Percentiles rank a stretch among this genome's conserved stretches.
Evolutionary conservation across 2,888 invertebrate species (phyloP).

Genomic region (Stenchaetothrips biformis): DNA sequence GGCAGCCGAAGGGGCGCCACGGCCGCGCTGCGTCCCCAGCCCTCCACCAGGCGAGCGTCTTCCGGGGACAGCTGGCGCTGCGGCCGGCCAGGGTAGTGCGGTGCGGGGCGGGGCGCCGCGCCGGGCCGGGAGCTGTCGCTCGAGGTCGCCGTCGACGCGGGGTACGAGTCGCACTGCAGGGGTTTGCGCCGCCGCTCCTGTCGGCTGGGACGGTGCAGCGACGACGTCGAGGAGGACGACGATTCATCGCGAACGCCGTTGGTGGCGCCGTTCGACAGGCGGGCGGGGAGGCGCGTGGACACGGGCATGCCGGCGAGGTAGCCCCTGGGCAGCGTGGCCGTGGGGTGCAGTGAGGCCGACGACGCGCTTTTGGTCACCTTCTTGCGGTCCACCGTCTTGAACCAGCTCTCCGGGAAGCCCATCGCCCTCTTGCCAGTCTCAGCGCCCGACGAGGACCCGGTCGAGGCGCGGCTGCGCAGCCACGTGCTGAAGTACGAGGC

Average conservation of each 20-base stretch:
- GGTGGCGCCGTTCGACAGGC: background rate
- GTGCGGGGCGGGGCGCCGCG: no score
- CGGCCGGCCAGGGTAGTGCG: background rate
- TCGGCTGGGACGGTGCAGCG: background rate
- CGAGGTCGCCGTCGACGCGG: background rate
- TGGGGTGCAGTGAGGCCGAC: background rate
- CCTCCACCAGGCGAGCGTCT: conserved; percentile 14
- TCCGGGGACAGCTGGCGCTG: conserved; percentile 14
- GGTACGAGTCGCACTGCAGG: background rate
- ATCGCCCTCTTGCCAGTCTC: background rate
- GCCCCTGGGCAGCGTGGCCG: conserved; percentile 1
- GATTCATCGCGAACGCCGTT: background rate
- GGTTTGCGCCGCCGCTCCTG: background rate
- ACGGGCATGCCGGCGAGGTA: background rate
- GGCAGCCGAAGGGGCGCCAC: conserved; percentile 32
- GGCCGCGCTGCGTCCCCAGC: conserved; percentile 26
- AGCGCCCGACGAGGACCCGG: background rate
- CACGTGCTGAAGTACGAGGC: conserved; percentile 5
- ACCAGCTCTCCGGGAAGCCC: conserved; percentile 15
- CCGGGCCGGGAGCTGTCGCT: background rate
- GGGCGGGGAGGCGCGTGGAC: conserved; percentile 11
- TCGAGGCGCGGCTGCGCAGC: background rate
- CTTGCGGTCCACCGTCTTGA: conserved; percentile 18
- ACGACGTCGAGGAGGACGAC: background rate
- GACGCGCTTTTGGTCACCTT: background rate